Percentiles rank a stretch among this genome's conserved stretches.
These are phyloP conservation scores for Zosterops hypoxanthus DNA, from an alignment of 2,113 vertebrate species.

Conservation along the genomic window DNA sequence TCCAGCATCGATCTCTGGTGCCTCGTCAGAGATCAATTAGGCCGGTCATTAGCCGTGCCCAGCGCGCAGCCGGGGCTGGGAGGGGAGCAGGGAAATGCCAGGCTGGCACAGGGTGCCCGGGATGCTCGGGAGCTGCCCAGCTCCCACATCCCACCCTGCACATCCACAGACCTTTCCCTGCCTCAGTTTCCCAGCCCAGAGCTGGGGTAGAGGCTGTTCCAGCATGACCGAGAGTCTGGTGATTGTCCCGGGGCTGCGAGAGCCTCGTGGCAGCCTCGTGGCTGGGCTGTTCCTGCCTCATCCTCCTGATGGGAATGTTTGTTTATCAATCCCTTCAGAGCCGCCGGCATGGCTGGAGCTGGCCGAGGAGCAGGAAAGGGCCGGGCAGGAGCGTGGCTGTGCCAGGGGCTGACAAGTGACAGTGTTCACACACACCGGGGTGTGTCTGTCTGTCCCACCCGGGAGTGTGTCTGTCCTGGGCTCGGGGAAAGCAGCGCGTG, in stretches of 20 bases:
- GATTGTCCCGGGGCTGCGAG: accelerated
- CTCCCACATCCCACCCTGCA: accelerated
- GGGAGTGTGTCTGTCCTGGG: accelerated
- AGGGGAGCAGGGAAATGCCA: neutral
- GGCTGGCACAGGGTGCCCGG: neutral
- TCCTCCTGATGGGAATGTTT: neutral
- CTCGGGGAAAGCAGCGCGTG: neutral
- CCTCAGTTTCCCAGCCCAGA: neutral
- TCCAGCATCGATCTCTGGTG: slow-evolving; percentile 57
- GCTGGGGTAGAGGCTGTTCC: neutral
- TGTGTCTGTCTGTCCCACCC: accelerated
- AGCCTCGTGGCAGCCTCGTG: neutral
- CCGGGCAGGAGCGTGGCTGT: neutral
- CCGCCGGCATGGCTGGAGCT: accelerated
- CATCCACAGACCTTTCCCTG: accelerated
- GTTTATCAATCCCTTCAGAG: neutral
- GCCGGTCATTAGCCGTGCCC: neutral
- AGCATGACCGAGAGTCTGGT: neutral
- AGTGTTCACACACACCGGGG: accelerated
- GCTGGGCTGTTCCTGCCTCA: neutral
- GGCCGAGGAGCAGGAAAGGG: neutral
- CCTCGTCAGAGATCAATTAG: slow-evolving; percentile 51
- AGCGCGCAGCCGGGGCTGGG: too few relatives aligned
- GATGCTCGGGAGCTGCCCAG: neutral
- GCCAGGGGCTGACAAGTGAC: neutral